phyloP scores from a whole-genome alignment of 2,797 vertebrate species.

The Delichon dasypus region DNA sequence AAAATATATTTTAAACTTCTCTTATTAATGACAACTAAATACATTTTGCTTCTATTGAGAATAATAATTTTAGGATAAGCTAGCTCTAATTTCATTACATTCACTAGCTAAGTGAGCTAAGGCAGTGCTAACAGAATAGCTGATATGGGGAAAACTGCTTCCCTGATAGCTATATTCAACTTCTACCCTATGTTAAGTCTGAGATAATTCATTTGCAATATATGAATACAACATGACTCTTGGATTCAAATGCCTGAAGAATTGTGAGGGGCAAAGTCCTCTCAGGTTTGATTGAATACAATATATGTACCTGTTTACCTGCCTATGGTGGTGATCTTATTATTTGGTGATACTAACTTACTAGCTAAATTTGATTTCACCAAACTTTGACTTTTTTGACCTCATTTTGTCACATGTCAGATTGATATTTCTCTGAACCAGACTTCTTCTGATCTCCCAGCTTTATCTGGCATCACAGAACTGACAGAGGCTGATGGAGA shows the following conservation, averaged over 20 bases:
- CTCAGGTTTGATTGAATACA: background rate
- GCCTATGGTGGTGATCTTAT: rapidly evolving
- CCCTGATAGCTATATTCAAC: background rate
- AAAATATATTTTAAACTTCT: background rate
- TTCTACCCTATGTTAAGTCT: background rate
- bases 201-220: background rate
- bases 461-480: background rate
- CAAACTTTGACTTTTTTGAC: background rate
- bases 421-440: background rate
- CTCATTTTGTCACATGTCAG: background rate
- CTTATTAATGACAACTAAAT: background rate
- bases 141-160: background rate
- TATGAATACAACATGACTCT: background rate
- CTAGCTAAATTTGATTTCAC: background rate
- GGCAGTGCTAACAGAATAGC: background rate
- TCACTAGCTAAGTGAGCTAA: background rate
- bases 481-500: background rate
- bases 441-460: background rate
- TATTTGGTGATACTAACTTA: background rate
- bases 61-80: background rate
- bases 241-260: background rate
- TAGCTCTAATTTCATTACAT: background rate
- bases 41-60: background rate
- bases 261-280: rapidly evolving
- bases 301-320: background rate